Percentiles rank a stretch among this genome's conserved stretches.
phyloP scores from a whole-genome alignment of 2,888 invertebrate genomes.

The Cheilosia vernalis region DNA sequence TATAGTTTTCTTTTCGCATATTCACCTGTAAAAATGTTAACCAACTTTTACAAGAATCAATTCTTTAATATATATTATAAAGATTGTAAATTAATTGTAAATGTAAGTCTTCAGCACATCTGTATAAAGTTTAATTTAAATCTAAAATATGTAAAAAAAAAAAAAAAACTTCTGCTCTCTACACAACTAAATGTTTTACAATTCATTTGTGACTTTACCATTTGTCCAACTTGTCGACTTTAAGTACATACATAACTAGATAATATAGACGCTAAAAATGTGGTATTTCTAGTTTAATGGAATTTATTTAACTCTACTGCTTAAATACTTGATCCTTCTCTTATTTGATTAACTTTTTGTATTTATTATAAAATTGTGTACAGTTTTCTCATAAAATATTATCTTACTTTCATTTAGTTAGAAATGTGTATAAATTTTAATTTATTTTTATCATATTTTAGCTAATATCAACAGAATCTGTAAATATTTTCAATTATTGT shows the following conservation, averaged over 20 bases:
- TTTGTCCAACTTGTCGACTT: neutral
- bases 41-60: constrained; percentile 62
- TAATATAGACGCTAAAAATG: constrained; percentile 1
- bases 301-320: neutral
- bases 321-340: neutral
- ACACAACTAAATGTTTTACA: constrained; percentile 10
- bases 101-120: constrained; percentile 37
- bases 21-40: constrained; percentile 65
- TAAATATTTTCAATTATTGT: constrained; percentile 69
- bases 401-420: constrained; percentile 4
- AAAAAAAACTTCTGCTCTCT: neutral
- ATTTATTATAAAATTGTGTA: constrained; percentile 62
- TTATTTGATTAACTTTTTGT: neutral
- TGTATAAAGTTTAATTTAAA: constrained; percentile 24
- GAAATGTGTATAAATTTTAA: neutral
- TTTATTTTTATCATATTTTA: constrained; percentile 32
- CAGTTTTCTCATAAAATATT: constrained; percentile 70
- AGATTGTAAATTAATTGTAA: constrained; percentile 41
- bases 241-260: neutral
- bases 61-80: constrained; percentile 8
- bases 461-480: constrained; percentile 48
- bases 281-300: neutral
- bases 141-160: neutral
- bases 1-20: constrained; percentile 9
- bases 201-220: constrained; percentile 34